Base-by-base conservation (phyloP, 1,140 invertebrate genomes). In the Orchestia grillus region DNA sequence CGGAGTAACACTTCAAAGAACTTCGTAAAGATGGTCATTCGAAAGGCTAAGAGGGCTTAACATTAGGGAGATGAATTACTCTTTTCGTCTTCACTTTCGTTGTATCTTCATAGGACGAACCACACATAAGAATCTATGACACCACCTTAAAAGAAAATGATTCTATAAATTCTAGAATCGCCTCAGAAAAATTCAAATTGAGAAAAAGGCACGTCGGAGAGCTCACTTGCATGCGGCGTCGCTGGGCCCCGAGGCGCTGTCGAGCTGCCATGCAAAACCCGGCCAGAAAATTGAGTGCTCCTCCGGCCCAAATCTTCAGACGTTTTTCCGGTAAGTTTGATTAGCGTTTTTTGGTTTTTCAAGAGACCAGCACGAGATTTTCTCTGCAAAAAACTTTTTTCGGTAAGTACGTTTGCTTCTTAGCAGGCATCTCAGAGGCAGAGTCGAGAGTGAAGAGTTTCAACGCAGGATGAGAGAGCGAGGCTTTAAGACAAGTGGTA, bases 281-380 rank as follows among this genome's bases (percentile, higher is more conserved):
- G 0, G 41, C 41, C 88, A 90, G 88, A 90, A 90, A 90, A 90
- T 90, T 90, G 88, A 44, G 88, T 90, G 88, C 88, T 90, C 43
- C 88, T 44, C 43, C 0, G 88, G 43, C 0, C 88, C 88, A 90
- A 90, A 90, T 90, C 88, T 90, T 90, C 88, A 90, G 88, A 90
- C 41, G 88, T 90, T 90, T 90, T 90, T 90, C 88, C 88, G n/a
- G 88, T 42, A 44, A 42, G 88, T 90, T 90, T 90, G 88, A 90
- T 90, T 90, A 90, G 88, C 88, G 41, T 90, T 44, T 90, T 90
- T 90, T 4, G 15, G 88, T 16, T 41, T 44, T 15, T 41, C 88
- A 77, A 90, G 88, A 16, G 88, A 41, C 41, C 4, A 90, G 88
- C n/a, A 90, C 88, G 43, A 90, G 62, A 41, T 90, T 90, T 41